Conservation (phyloP, 2,797 vertebrate genomes). For the Xenops minutus region DNA sequence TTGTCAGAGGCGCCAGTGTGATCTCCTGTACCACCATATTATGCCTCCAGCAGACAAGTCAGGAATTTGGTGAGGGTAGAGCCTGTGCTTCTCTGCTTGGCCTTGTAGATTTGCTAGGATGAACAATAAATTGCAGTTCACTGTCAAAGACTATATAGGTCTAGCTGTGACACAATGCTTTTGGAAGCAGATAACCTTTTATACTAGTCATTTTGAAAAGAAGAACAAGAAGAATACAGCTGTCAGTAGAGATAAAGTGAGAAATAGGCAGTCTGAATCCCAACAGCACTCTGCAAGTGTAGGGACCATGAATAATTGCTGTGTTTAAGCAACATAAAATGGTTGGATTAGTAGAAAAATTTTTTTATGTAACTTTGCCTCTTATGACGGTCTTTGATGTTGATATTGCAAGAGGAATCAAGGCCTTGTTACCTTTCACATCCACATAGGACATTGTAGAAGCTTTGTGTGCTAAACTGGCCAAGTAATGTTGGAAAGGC, state of each 20-base stretch:
- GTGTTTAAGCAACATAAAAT: background rate
- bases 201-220: background rate
- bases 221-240: background rate
- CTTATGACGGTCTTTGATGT: background rate
- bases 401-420: background rate
- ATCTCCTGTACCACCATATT: background rate
- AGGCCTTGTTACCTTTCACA: background rate
- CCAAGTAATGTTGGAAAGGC: background rate
- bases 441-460: background rate
- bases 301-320: background rate
- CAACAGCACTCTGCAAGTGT: background rate
- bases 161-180: background rate
- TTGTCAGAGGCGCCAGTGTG: background rate
- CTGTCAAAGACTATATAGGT: background rate
- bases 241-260: background rate
- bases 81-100: background rate
- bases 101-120: background rate
- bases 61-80: background rate
- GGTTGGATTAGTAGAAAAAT: background rate
- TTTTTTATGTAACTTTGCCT: background rate
- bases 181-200: background rate
- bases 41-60: rapidly evolving
- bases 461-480: background rate
- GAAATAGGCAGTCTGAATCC: background rate
- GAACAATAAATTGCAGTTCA: background rate